phyloP scores from a whole-genome alignment of 2,888 invertebrate genomes.

The Pseudococcus viburni region DNA sequence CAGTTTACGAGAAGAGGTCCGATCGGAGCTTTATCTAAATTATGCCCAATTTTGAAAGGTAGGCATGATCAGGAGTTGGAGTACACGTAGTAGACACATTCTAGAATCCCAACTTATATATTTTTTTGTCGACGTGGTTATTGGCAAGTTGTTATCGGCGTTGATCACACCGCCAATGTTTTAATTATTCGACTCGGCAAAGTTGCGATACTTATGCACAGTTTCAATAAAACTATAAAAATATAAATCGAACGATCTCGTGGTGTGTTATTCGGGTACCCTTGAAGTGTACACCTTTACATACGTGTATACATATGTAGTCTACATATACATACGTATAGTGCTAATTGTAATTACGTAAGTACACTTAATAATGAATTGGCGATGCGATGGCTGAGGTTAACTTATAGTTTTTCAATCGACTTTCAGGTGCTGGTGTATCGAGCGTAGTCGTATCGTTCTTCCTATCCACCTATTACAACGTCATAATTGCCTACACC shows the following conservation, averaged over 20 bases:
- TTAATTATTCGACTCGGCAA: background rate
- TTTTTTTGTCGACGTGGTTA: too few species aligned
- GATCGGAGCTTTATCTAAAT: conserved; percentile 90
- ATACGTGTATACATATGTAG: background rate
- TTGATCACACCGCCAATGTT: background rate
- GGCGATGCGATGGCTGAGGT: background rate
- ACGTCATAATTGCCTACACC: conserved; percentile 94
- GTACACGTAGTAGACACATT: too few species aligned
- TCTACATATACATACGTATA: background rate
- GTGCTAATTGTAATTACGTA: background rate
- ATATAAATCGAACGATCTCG: conserved; percentile 16
- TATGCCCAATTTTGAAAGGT: conserved; percentile 95
- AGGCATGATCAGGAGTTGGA: too few species aligned
- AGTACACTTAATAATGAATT: background rate
- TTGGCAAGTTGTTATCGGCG: background rate
- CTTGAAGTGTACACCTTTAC: conserved; percentile 4
- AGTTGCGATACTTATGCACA: background rate
- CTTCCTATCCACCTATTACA: conserved; percentile 95
- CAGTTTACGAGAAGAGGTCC: conserved; percentile 94
- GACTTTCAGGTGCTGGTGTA: conserved; percentile 87
- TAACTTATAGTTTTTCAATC: conserved; percentile 29
- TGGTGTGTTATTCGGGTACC: conserved; percentile 17
- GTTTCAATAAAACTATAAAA: conserved; percentile 29
- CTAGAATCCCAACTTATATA: too few species aligned
- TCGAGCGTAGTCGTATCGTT: conserved; percentile 95